Conservation (phyloP, 1,140 invertebrate species). For the Nixonia krombeini region DNA sequence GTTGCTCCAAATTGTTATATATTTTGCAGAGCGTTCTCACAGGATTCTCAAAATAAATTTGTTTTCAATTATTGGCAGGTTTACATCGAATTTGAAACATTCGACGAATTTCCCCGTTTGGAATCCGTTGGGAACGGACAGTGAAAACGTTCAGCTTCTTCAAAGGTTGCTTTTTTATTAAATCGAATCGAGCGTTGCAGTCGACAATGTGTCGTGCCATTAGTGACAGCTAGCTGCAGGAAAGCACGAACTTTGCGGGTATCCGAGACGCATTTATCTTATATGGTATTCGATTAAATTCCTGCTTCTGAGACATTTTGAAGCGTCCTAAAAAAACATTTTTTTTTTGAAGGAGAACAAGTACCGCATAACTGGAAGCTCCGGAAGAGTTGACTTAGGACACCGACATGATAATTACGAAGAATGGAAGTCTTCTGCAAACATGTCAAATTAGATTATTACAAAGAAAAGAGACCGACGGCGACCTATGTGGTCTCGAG, state of each 20-base stretch:
- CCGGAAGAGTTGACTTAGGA: constrained; percentile 45
- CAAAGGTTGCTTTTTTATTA: background rate
- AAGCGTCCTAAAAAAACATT: constrained; percentile 40
- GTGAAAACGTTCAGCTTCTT: too few relatives aligned
- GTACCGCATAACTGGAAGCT: constrained; percentile 3
- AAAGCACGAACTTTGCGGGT: background rate
- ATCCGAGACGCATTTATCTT: background rate
- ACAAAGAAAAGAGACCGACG: too few relatives aligned
- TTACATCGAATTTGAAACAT: too few relatives aligned
- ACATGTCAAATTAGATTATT: constrained; percentile 52
- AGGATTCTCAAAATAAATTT: constrained; percentile 12
- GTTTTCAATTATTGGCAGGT: constrained; percentile 32
- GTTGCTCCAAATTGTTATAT: constrained; percentile 15
- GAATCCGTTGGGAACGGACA: too few relatives aligned
- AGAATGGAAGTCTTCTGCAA: constrained; percentile 47
- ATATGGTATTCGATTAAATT: background rate
- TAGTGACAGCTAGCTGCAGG: too few relatives aligned
- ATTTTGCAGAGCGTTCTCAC: too few relatives aligned
- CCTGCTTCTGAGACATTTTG: background rate
- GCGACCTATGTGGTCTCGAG: too few relatives aligned
- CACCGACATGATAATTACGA: constrained; percentile 50
- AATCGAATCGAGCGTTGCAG: too few relatives aligned
- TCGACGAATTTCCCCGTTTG: too few relatives aligned
- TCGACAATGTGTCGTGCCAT: too few relatives aligned
- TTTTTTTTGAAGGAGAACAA: constrained; percentile 19